A percentile compares a stretch with the other conserved stretches of the same genome.
These are phyloP conservation scores for Drepana arcuata DNA, from an alignment of 1,140 invertebrate species.

Conservation along the genomic window DNA sequence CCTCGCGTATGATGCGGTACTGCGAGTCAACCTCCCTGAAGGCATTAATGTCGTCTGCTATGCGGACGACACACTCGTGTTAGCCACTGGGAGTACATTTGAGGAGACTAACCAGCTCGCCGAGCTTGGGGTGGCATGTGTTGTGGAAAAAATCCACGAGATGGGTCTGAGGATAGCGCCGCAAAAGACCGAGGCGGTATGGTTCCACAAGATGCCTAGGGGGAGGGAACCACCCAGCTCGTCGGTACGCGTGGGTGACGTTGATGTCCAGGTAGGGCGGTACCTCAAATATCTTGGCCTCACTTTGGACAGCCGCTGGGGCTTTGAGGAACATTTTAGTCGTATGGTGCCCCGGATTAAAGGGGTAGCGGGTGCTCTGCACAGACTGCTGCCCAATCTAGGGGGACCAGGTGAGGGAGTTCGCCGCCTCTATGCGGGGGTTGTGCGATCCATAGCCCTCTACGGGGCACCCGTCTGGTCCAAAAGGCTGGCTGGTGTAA, in stretches of 20 bases:
- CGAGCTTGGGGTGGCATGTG: too few relatives aligned
- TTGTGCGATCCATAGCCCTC: slow-evolving; percentile 7
- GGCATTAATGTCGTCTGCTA: too few relatives aligned
- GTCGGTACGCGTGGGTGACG: not conserved
- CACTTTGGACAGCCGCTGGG: not conserved
- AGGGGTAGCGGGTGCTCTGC: slow-evolving; percentile 5
- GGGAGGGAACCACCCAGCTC: not conserved
- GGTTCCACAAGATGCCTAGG: not conserved
- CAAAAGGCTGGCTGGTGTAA: not conserved
- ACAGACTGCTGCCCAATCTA: slow-evolving; percentile 6
- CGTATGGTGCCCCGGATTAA: not conserved
- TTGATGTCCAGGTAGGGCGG: not conserved
- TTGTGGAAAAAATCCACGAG: too few relatives aligned
- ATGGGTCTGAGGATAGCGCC: too few relatives aligned
- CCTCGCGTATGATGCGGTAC: slow-evolving; percentile 9
- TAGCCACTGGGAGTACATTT: too few relatives aligned
- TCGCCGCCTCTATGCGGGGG: slow-evolving; percentile 2
- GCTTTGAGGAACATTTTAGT: not conserved
- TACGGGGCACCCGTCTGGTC: slow-evolving; percentile 8
- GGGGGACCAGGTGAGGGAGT: slow-evolving; percentile 3
- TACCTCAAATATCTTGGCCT: not conserved
- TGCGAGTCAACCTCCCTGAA: slow-evolving; percentile 5
- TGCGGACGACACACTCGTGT: slow-evolving; percentile 11
- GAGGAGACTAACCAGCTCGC: too few relatives aligned
- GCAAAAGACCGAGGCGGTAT: too few relatives aligned